Base-by-base conservation (phyloP, 2,888 invertebrate species). In the Trichogramma dendrolimi region DNA sequence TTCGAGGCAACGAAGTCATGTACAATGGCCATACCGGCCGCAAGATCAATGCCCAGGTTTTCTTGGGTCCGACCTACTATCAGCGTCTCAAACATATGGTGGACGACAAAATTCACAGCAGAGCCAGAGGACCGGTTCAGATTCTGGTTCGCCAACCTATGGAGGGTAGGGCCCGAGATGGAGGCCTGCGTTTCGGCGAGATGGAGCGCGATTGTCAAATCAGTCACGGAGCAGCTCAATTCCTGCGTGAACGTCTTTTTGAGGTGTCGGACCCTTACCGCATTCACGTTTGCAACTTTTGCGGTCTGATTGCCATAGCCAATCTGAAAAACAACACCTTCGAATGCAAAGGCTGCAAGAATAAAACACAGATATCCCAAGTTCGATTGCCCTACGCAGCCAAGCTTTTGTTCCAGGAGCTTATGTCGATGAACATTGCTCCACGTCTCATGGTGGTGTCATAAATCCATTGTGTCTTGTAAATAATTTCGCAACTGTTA, bases 151-250 rank as follows among this genome's bases (percentile, higher is more conserved):
- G 99, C 71, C 99, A 99, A 79, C 99, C 99, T 73, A 98, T 98
- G 97, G 99, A 99, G 81, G 99, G 99, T 76, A 88, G 99, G 81
- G 97, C 97, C 73, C 87, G 88, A 70, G 99, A 99, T 80, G 99
- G 99, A 73, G 99, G 99, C 63, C 82, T 99, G 67, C 97, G 99
- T 84, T 99, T 99, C 78, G 99, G 99, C 65, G 99, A 99, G 82
- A 99, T 99, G 99, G 99, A 99, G 81, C 93, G 99, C 49, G 99
- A 99, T 87, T 99, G 99, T 83, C 98, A 99, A 82, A 99, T 99
- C 73, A 94, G 98, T 64, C 98, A 99, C 76, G 98, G 99, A 48
- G 97, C 99, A 0, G 93, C 95, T 0, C 95, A 96, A 79, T 96
- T 99, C 78, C 82, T 99, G 52, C 84, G 97, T 43, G 99, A 99